Base-by-base conservation (phyloP, 2,888 invertebrate genomes). In the Xanthia icteritia region DNA sequence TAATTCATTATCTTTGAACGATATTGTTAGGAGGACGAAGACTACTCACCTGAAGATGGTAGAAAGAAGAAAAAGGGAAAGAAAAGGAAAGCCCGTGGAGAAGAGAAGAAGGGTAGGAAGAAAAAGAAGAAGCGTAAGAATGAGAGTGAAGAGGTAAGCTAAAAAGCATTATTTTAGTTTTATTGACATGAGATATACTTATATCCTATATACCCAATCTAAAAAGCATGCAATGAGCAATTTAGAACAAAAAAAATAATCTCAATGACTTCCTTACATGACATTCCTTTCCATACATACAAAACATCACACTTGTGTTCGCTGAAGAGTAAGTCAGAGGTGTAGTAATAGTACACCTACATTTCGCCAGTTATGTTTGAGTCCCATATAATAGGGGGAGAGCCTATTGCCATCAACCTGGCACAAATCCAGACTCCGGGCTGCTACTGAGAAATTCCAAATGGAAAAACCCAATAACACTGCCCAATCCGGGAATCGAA, bases 71-170 rank as follows among this genome's bases (percentile, higher is more conserved):
- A 99, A 92, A 99, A 99, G 91, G 99, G 99, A 42, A 99, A 99
- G 94, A 99, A 99, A 93, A 97, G 99, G 92, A 99, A 99, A 97
- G 98, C 98, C 73, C 97, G 98, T 89, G 98, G 99, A 90, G 99
- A 99, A 93, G 98, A 98, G 77, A 99, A 99, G 94, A 99, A 99
- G 92, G 99, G 99, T 87, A 98, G 98, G 94, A 99, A 99, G 96
- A 99, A 99, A 96, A 99, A 99, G 97, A 99, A 99, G 97, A 99
- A 99, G 97, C 98, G 98, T 94, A 99, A 98, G 97, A 98, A 98
- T 95, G 99, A 99, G 88, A 99, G 99, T 94, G 98, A 98, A 91
- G 98, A 98, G 97, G 97, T 96, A 82, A 92, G 94, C 92, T 71
- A 0, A 39, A 20, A 6, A 36, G 20, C 17, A 42, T 42, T 31